These are phyloP conservation scores for Tenthredo mesomela DNA, from an alignment of 2,888 invertebrate genomes.

Conservation along the genomic window DNA sequence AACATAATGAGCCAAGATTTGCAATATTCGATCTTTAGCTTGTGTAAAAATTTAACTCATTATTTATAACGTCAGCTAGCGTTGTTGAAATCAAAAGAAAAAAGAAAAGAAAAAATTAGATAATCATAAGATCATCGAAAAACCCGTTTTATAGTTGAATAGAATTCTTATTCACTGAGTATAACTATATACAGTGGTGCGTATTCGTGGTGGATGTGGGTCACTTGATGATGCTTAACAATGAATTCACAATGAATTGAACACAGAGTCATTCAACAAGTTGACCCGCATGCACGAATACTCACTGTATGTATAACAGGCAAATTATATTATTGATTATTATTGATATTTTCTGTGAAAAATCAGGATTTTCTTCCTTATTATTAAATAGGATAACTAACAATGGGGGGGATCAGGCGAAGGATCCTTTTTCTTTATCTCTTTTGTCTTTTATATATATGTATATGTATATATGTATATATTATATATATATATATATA, in stretches of 20 bases:
- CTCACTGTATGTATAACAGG: no score
- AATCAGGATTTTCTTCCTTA: neutral
- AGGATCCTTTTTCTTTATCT: neutral
- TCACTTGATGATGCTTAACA: no score
- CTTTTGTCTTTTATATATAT: neutral
- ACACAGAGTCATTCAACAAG: no score
- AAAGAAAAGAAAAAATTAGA: neutral
- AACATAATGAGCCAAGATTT: neutral
- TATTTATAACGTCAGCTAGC: neutral
- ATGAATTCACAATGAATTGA: no score
- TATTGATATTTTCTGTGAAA: neutral
- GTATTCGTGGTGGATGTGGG: no score
- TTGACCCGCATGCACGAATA: no score
- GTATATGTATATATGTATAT: neutral
- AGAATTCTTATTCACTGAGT: neutral
- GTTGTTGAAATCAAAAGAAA: neutral
- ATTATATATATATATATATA: no score
- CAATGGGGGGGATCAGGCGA: neutral
- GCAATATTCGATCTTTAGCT: neutral
- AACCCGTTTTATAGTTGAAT: neutral
- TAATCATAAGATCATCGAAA: neutral
- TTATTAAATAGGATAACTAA: neutral
- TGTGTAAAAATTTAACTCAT: neutral
- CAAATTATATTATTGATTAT: neutral
- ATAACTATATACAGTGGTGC: no score